Conservation (phyloP, 2,797 vertebrate genomes). For the Sebastes steindachneri region DNA sequence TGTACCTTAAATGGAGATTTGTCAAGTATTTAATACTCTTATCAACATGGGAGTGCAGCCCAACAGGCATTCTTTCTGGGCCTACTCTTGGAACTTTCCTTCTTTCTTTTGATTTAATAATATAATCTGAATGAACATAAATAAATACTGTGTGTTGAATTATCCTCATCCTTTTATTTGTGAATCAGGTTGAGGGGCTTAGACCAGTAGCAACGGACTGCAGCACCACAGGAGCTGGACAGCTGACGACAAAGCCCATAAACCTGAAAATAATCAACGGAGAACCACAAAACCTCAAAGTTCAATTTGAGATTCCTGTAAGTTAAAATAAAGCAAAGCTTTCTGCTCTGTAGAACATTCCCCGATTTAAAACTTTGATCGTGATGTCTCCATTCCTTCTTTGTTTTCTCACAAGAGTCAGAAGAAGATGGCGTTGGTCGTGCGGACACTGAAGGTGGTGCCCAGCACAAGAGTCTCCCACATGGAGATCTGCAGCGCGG, state of each 20-base stretch:
- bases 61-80: not conserved
- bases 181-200: constrained; percentile 82
- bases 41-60: no score
- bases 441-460: constrained; percentile 84
- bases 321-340: not conserved
- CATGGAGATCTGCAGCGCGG: constrained; percentile 84
- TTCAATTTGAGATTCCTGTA: constrained; percentile 84
- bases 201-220: constrained; percentile 83
- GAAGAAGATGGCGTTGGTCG: constrained; percentile 80
- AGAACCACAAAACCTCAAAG: constrained; percentile 81
- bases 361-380: not conserved
- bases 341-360: not conserved
- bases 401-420: constrained; percentile 74
- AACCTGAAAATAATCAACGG: constrained; percentile 85
- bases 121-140: not conserved
- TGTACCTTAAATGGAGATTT: no score
- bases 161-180: not conserved
- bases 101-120: not conserved
- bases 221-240: constrained; percentile 87
- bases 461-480: constrained; percentile 86
- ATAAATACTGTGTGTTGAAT: not conserved
- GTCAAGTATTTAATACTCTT: no score
- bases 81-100: not conserved
- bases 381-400: not conserved
- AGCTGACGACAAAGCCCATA: constrained; percentile 84